Conservation (phyloP, 2,113 vertebrate genomes). For the Corapipo altera region DNA sequence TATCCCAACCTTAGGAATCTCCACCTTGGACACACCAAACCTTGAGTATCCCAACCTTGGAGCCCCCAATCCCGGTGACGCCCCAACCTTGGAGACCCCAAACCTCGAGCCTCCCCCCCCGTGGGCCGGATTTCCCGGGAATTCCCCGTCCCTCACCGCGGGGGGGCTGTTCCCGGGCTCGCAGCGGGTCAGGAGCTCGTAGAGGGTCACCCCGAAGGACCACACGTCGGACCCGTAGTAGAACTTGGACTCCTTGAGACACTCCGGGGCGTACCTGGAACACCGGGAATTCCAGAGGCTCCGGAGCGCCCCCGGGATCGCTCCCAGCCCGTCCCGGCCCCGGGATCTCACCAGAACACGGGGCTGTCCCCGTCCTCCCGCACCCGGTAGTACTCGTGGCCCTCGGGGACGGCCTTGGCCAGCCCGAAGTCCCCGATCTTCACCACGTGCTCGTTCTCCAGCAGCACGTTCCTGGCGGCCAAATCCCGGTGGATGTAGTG, state of each 20-base stretch:
- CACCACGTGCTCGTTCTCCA: conserved; percentile 86
- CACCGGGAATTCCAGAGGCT: neutral
- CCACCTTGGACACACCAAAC: too few species aligned
- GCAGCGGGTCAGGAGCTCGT: conserved; percentile 89
- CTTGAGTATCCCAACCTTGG: too few species aligned
- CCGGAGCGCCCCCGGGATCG: too few species aligned
- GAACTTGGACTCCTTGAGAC: conserved; percentile 90
- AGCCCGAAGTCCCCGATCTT: conserved; percentile 95
- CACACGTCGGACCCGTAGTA: conserved; percentile 90
- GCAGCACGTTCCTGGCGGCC: conserved; percentile 88
- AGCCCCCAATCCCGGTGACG: too few species aligned
- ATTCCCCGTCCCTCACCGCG: conserved; percentile 51
- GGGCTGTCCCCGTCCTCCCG: conserved; percentile 90
- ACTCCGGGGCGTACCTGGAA: conserved; percentile 90
- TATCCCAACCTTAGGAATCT: too few species aligned
- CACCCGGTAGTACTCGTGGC: conserved; percentile 86
- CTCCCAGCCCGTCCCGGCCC: too few species aligned
- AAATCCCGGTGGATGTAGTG: conserved; percentile 91
- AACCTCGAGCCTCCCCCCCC: too few species aligned
- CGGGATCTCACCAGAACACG: conserved; percentile 82
- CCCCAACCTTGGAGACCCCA: too few species aligned
- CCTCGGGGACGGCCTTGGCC: conserved; percentile 89
- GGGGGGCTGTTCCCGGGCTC: conserved; percentile 82
- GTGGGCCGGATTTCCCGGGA: too few species aligned
- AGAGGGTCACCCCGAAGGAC: conserved; percentile 92